These are phyloP conservation scores for Spodoptera litura DNA, from an alignment of 1,140 invertebrate genomes.

Conservation along the genomic window DNA sequence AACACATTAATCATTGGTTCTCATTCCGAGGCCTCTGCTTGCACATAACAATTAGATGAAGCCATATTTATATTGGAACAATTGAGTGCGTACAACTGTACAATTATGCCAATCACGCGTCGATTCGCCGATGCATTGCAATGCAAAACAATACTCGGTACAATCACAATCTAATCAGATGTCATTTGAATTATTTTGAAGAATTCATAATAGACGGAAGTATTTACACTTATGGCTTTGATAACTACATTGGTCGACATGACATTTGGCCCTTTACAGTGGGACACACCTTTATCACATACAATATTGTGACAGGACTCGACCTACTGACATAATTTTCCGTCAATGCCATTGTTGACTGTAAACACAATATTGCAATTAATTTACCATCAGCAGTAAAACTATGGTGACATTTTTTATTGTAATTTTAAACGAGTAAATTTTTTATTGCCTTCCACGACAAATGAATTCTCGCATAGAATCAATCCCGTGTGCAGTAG, in stretches of 20 bases:
- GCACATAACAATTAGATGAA: conserved; percentile 56
- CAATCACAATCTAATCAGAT: conserved; percentile 36
- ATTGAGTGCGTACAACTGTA: conserved; percentile 50
- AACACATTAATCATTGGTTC: conserved; percentile 34
- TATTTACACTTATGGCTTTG: conserved; percentile 2
- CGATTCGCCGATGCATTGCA: conserved; percentile 55
- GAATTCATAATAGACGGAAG: conserved; percentile 33
- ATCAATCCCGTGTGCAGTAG: conserved; percentile 14
- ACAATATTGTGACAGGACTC: conserved; percentile 21
- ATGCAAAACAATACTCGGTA: conserved; percentile 50
- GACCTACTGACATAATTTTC: conserved; percentile 42
- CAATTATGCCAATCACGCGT: conserved; percentile 69
- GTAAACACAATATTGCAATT: conserved; percentile 21
- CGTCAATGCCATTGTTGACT: conserved; percentile 11
- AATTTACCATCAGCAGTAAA: conserved; percentile 15
- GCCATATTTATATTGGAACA: conserved; percentile 56
- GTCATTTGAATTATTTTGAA: conserved; percentile 36
- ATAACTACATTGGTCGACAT: background rate
- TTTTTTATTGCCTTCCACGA: background rate
- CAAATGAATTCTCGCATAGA: conserved; percentile 15
- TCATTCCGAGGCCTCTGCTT: conserved; percentile 6
- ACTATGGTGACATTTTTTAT: background rate
- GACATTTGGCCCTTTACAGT: background rate
- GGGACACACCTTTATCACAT: conserved; percentile 17
- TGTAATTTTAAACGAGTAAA: background rate